Base-by-base conservation (phyloP, 2,113 vertebrate genomes). In the Madoqua kirkii region DNA sequence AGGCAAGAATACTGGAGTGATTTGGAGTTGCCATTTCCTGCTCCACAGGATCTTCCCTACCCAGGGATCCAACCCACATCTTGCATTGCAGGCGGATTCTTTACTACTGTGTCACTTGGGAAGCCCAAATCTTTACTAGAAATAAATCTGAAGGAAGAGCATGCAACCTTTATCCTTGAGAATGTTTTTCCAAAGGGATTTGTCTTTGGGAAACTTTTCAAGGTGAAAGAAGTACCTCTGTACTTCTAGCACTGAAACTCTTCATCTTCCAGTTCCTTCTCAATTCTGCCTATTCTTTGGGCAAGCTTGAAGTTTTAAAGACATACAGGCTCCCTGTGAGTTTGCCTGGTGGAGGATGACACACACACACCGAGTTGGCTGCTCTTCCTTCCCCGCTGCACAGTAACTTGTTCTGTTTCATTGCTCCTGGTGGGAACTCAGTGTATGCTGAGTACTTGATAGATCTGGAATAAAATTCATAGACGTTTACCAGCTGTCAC, bases 241-340 rank as follows among this genome's bases (percentile, higher is more conserved):
- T 92, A 27, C 43, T 96, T 95, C 55, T 5, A 6, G 27, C 79
- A 52, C 25, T 86, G 95, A 95, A 85, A 33, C 12, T 81, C n/a
- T 74, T 82, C 40, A 78, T 64, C 31, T 90, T 95, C 33, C n/a
- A 40, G 5, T 60, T 87, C 14, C 50, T 91, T 76, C 33, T 93
- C 45, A 55, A 40, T 91, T 96, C 23, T 94, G 3, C 40, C n/a
- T 86, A 9, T 87, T 95, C 19, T 25, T 91, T 74, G 33, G 43
- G 85, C 67, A 31, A 91, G 21, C 27, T 91, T 93, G 86, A 86
- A 48, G 33, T 87, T 96, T 92, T 96, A 81, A 95, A 96, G 71
- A n/a, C 81, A 67, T 40, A 6, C 7, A 45, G 19, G 25, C 31
- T 27, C 71, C 82, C 1, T 76, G 14, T 64, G 27, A 84, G 29